Conservation (phyloP, 2,888 invertebrate species). For the Microctonus brassicae region DNA sequence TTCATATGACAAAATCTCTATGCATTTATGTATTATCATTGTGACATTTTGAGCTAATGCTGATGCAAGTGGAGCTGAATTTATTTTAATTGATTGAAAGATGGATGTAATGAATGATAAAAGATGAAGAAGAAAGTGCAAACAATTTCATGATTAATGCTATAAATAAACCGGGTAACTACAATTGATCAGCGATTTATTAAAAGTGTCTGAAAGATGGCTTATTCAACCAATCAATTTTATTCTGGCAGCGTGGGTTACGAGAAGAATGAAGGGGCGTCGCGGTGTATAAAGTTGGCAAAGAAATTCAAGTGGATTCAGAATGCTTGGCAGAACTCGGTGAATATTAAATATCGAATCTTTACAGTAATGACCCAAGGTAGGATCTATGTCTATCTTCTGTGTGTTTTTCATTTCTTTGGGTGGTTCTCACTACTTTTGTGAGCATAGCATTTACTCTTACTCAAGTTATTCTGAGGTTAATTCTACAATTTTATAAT, state of each 20-base stretch:
- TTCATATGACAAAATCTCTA: background rate
- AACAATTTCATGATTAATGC: background rate
- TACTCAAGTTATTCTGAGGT: background rate
- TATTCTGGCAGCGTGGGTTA: background rate
- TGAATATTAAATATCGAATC: conserved; percentile 14
- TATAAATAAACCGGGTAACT: background rate
- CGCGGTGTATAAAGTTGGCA: background rate
- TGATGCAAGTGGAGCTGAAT: background rate
- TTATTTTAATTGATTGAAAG: background rate
- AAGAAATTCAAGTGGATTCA: background rate
- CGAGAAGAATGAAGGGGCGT: background rate
- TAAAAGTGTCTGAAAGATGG: background rate
- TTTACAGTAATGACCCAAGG: background rate
- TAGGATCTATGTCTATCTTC: background rate
- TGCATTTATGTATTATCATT: background rate
- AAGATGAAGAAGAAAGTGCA: background rate
- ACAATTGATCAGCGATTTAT: conserved; percentile 10
- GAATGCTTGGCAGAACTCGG: background rate
- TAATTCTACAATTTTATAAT: background rate
- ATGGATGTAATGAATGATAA: background rate
- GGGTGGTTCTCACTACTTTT: background rate
- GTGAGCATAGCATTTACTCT: background rate
- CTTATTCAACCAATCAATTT: background rate
- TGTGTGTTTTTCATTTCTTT: background rate
- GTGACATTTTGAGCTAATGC: background rate